Evolutionary conservation across 2,113 vertebrate genomes (phyloP).

Genomic region (Alethe castanea): DNA sequence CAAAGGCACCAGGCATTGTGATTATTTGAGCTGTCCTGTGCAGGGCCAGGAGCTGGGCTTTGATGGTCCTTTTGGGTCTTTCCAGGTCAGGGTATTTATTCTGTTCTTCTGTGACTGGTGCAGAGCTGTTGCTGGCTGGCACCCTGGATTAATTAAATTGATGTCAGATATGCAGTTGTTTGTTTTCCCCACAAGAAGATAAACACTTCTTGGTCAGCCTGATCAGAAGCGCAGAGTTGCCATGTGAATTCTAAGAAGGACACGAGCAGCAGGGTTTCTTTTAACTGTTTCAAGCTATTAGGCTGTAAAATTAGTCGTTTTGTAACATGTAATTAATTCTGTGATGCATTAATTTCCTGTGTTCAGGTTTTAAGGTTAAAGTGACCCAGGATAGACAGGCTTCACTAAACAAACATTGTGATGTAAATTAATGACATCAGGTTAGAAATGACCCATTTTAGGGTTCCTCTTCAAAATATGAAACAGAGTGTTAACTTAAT

Average conservation of each 20-base stretch:
- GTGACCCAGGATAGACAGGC: neutral
- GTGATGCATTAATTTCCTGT: accelerated
- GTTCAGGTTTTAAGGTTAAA: neutral
- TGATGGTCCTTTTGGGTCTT: neutral
- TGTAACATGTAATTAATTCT: neutral
- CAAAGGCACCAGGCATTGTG: neutral
- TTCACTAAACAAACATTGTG: neutral
- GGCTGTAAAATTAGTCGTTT: neutral
- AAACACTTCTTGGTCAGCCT: neutral
- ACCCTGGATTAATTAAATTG: neutral
- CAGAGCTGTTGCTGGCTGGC: neutral
- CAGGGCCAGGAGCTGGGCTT: neutral
- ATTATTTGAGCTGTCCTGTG: neutral
- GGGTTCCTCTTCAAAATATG: neutral
- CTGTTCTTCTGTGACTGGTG: neutral
- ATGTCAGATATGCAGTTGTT: neutral
- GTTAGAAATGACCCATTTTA: neutral
- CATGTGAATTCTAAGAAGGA: neutral
- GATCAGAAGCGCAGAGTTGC: neutral
- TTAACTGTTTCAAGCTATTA: neutral
- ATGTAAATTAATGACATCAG: neutral
- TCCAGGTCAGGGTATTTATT: neutral
- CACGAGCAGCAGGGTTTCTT: neutral
- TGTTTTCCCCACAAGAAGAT: neutral
- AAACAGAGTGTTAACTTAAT: neutral